A percentile compares a stretch with the other conserved stretches of the same genome.
Evolutionary conservation across 2,888 invertebrate species (phyloP).

Genomic region (Aleiodes alternator): DNA sequence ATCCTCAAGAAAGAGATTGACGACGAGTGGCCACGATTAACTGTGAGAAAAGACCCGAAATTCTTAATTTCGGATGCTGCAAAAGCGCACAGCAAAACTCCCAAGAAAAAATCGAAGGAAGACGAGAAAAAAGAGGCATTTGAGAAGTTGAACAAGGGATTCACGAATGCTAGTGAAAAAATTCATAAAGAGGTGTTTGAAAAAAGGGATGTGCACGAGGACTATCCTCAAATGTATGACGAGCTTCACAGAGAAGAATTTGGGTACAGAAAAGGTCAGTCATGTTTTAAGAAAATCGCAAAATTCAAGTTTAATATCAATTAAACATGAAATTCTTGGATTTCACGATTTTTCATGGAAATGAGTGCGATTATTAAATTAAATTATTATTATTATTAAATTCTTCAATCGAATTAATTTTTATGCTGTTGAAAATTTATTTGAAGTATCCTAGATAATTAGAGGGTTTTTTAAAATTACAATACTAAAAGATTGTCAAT

Average conservation of each 20-base stretch:
- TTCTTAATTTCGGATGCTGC: conserved; percentile 98
- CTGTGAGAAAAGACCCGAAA: conserved; percentile 88
- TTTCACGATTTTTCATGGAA: too few species aligned
- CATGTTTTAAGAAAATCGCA: neutral
- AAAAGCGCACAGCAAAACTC: conserved; percentile 89
- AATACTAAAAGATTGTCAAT: too few species aligned
- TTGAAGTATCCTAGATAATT: too few species aligned
- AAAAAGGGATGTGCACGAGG: conserved; percentile 83
- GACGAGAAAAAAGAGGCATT: conserved; percentile 69
- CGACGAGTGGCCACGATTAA: conserved; percentile 91
- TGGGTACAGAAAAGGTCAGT: conserved; percentile 85
- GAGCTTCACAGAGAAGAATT: conserved; percentile 85
- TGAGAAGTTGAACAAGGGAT: conserved; percentile 67
- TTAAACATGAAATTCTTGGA: neutral
- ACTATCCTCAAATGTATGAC: conserved; percentile 87
- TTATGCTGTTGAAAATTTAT: too few species aligned
- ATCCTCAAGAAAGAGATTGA: conserved; percentile 81
- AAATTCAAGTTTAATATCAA: neutral
- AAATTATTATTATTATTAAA: too few species aligned
- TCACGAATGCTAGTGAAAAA: conserved; percentile 17
- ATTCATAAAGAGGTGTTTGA: conserved; percentile 60
- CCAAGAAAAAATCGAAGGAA: conserved; percentile 81
- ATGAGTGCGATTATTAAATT: too few species aligned
- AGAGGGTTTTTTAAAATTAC: too few species aligned
- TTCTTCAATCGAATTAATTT: too few species aligned